A percentile compares a stretch with the other conserved stretches of the same genome.
Evolutionary conservation across 2,113 vertebrate species (phyloP).

Genomic region (Sphaerodactylus townsendi): DNA sequence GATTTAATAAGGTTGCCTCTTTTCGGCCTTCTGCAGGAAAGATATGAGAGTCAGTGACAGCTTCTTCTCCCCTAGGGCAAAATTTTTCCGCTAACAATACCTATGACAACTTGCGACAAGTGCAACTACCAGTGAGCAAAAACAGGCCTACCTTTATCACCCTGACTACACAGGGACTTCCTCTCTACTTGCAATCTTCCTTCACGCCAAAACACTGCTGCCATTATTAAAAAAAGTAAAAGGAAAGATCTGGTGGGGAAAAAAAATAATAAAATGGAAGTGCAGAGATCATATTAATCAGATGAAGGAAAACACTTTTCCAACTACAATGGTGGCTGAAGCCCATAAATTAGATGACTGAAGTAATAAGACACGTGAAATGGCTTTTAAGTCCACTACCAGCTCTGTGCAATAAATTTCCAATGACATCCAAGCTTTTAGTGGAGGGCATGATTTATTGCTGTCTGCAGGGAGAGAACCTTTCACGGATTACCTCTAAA

Average conservation of each 20-base stretch:
- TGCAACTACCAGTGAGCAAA: constrained; percentile 65
- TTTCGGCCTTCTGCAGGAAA: constrained; percentile 29
- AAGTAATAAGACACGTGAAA: constrained; percentile 83
- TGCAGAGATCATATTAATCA: constrained; percentile 72
- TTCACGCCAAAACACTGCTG: constrained; percentile 43
- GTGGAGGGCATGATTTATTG: constrained; percentile 79
- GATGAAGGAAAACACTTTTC: constrained; percentile 71
- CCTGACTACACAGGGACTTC: constrained; percentile 47
- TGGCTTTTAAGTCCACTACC: constrained; percentile 82
- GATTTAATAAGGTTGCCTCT: constrained; percentile 60
- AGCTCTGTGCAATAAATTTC: constrained; percentile 80
- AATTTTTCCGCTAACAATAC: constrained; percentile 70
- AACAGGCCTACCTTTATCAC: constrained; percentile 63
- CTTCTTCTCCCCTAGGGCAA: constrained; percentile 68
- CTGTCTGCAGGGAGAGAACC: constrained; percentile 74
- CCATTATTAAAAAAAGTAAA: constrained; percentile 31
- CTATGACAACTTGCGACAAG: constrained; percentile 72
- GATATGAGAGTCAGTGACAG: constrained; percentile 64
- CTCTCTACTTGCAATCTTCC: constrained; percentile 51
- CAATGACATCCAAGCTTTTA: constrained; percentile 82
- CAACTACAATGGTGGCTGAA: constrained; percentile 72
- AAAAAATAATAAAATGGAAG: constrained; percentile 57
- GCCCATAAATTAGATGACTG: constrained; percentile 81
- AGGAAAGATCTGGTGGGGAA: constrained; percentile 17
- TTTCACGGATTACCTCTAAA: constrained; percentile 82